Evolutionary conservation across 2,113 vertebrate genomes (phyloP).

Genomic region (Periophthalmus modestus): DNA sequence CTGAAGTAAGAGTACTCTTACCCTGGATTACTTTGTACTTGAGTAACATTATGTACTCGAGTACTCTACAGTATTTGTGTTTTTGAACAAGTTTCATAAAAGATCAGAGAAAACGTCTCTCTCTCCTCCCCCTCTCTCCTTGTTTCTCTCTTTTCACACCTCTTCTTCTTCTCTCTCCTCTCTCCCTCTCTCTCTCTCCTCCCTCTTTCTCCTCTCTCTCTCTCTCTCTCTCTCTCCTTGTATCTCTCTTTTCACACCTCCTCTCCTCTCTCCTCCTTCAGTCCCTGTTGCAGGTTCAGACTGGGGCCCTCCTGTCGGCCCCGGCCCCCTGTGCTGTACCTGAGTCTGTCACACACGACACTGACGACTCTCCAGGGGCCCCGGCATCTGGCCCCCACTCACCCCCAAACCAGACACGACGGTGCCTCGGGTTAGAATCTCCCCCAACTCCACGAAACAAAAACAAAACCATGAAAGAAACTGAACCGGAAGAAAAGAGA

Average conservation of each 20-base stretch:
- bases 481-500: too few relatives aligned
- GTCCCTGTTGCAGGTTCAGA: conserved; percentile 74
- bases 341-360: conserved; percentile 9
- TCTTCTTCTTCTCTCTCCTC: too few relatives aligned
- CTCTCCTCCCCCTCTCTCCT: too few relatives aligned
- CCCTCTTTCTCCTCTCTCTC: too few relatives aligned
- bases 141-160: conserved; percentile 13
- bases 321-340: conserved; percentile 38
- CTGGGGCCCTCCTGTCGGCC: too few relatives aligned
- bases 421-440: conserved; percentile 53
- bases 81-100: too few relatives aligned
- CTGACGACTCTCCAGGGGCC: conserved; percentile 53
- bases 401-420: conserved; percentile 54
- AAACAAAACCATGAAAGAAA: background rate
- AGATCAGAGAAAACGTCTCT: too few relatives aligned
- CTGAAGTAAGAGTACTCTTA: too few relatives aligned
- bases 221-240: conserved; percentile 48
- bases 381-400: conserved; percentile 60
- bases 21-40: too few relatives aligned
- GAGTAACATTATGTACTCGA: too few relatives aligned
- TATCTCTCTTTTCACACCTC: conserved; percentile 74
- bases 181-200: too few relatives aligned
- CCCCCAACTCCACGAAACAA: background rate
- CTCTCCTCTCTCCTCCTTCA: conserved; percentile 58
- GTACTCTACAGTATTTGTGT: too few relatives aligned